phyloP scores from a whole-genome alignment of 1,140 invertebrate genomes.

The Monochamus saltuarius region DNA sequence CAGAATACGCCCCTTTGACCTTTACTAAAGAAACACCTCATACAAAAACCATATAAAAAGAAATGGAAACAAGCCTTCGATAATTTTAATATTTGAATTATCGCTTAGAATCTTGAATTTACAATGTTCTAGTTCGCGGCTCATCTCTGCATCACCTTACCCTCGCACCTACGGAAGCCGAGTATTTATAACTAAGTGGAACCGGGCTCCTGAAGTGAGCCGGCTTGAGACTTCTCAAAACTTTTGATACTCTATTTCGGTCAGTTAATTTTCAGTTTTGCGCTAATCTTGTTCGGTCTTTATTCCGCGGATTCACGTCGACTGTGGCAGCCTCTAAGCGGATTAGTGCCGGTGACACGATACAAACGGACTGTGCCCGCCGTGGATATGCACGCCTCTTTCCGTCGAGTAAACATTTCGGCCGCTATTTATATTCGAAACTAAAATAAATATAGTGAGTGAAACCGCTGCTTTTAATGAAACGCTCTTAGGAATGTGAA shows the following conservation, averaged over 20 bases:
- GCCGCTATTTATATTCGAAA: neutral
- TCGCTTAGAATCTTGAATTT: too few species aligned
- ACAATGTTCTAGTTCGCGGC: too few species aligned
- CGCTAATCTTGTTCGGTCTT: conserved; percentile 9
- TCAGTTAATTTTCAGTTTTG: conserved; percentile 16
- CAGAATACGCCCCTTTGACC: too few species aligned
- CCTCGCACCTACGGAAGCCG: neutral
- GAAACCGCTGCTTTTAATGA: conserved; percentile 7
- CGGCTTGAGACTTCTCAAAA: conserved; percentile 3
- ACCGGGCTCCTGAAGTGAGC: neutral
- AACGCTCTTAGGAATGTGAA: conserved; percentile 8
- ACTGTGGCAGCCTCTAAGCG: neutral
- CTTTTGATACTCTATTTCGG: conserved; percentile 11
- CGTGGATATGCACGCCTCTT: neutral
- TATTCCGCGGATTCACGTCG: conserved; percentile 4
- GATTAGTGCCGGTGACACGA: neutral
- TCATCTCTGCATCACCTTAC: neutral
- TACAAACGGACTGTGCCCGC: neutral
- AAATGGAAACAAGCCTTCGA: too few species aligned
- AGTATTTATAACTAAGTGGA: conserved; percentile 17
- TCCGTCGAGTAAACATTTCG: neutral
- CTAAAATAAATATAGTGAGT: conserved; percentile 12
- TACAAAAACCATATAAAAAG: too few species aligned
- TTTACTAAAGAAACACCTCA: too few species aligned
- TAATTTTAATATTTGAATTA: too few species aligned